Evolutionary conservation across 2,797 vertebrate genomes (phyloP).

Genomic region (Chaenodraco wilsoni): DNA sequence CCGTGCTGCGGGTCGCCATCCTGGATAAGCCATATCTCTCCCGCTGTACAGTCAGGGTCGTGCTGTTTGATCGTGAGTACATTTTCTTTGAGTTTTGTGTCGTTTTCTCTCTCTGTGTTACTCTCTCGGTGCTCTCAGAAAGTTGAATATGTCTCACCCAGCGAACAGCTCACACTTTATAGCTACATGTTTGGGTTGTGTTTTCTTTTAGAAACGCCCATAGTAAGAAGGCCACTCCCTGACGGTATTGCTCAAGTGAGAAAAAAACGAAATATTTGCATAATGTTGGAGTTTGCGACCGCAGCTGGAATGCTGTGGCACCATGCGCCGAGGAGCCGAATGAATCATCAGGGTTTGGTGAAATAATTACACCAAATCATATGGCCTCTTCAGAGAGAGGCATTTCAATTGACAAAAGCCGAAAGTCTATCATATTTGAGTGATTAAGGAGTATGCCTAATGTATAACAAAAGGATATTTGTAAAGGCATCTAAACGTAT

Average conservation of each 20-base stretch:
- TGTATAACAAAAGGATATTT: not conserved
- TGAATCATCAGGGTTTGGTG: constrained; percentile 25
- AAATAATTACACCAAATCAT: not conserved
- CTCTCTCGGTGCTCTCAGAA: fast-evolving
- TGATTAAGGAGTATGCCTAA: not conserved
- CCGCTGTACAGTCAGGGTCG: constrained; percentile 52
- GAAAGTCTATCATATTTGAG: too few species aligned
- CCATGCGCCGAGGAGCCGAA: not conserved
- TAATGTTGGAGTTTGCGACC: not conserved
- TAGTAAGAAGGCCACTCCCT: constrained; percentile 26
- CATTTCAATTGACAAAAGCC: too few species aligned
- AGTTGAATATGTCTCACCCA: not conserved
- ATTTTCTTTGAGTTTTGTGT: constrained; percentile 43
- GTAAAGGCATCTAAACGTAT: too few species aligned
- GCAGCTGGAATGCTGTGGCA: not conserved
- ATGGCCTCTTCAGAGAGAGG: not conserved
- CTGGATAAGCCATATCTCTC: constrained; percentile 64
- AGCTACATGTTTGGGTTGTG: constrained; percentile 3
- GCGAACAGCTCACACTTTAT: constrained; percentile 2
- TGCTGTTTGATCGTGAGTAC: constrained; percentile 72
- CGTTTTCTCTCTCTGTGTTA: not conserved
- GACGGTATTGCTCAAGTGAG: constrained; percentile 46
- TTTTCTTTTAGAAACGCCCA: constrained; percentile 49
- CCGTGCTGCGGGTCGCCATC: constrained; percentile 69
- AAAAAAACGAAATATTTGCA: constrained; percentile 26